Evolutionary conservation across 2,113 vertebrate species (phyloP).

Genomic region (Azemiops feae): DNA sequence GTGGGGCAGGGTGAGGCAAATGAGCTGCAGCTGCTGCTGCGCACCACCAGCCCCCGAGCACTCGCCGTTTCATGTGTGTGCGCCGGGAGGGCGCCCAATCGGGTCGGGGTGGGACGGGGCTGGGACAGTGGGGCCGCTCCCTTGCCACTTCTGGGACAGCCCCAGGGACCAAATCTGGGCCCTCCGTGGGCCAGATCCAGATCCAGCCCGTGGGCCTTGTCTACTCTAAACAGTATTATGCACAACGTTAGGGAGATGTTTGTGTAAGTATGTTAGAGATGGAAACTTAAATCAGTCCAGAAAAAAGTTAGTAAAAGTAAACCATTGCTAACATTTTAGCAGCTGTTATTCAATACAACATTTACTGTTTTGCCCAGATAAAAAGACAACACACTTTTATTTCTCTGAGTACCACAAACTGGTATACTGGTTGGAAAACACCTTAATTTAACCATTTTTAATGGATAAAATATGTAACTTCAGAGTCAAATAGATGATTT

Average conservation of each 20-base stretch:
- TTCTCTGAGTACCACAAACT: neutral
- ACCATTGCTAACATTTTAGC: neutral
- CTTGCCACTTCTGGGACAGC: no score
- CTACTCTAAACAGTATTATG: neutral
- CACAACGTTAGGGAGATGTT: neutral
- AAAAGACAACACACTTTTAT: neutral
- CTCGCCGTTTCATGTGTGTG: no score
- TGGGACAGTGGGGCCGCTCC: no score
- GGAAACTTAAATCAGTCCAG: neutral
- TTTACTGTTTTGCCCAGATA: neutral
- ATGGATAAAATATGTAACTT: slow-evolving; percentile 28
- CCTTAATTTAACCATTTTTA: slow-evolving; percentile 45
- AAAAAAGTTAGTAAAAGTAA: neutral
- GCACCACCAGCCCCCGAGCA: no score
- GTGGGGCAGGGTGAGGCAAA: no score
- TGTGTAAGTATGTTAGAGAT: neutral
- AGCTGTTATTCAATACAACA: slow-evolving; percentile 6
- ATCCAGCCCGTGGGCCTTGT: neutral
- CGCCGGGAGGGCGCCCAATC: no score
- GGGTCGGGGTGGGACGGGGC: no score
- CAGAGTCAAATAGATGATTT: slow-evolving; percentile 34
- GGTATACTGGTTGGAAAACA: slow-evolving; percentile 37
- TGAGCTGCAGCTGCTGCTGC: no score
- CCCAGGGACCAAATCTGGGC: no score
- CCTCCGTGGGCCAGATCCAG: no score